phyloP scores from a whole-genome alignment of 2,113 vertebrate species.

The Sorex araneus region DNA sequence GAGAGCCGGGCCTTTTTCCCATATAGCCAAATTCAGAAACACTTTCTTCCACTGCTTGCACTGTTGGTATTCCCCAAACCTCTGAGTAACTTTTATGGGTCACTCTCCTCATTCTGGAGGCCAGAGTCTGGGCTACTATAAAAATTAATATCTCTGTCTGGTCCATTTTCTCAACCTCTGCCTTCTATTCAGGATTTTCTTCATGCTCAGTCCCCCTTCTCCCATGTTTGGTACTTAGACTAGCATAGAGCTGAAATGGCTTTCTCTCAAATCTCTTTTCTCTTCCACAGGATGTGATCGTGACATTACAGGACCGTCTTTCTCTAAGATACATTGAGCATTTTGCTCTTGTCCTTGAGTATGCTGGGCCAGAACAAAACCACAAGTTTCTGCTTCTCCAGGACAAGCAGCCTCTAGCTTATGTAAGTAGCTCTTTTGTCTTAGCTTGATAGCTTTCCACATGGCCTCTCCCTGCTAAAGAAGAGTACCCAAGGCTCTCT shows the following conservation, averaged over 20 bases:
- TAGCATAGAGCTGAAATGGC: neutral
- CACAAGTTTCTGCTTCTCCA: conserved; percentile 96
- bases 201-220: neutral
- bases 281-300: conserved; percentile 95
- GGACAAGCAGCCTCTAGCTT: conserved; percentile 97
- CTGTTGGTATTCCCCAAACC: conserved; percentile 15
- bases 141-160: neutral
- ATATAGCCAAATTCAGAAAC: conserved; percentile 11
- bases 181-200: conserved; percentile 39
- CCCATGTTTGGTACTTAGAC: neutral
- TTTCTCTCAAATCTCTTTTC: conserved; percentile 53
- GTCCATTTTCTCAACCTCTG: neutral
- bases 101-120: conserved; percentile 1
- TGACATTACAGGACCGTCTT: conserved; percentile 97
- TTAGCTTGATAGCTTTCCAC: conserved; percentile 25
- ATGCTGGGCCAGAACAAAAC: conserved; percentile 94
- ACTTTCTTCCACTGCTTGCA: neutral
- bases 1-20: neutral
- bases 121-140: neutral
- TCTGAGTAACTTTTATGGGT: neutral
- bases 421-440: conserved; percentile 90
- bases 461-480: conserved; percentile 19
- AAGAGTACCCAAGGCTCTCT: neutral
- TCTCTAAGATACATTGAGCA: conserved; percentile 98
- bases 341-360: conserved; percentile 97